Percentiles rank a stretch among this genome's conserved stretches.
These are phyloP conservation scores for Dryomyza anilis DNA, from an alignment of 2,888 invertebrate genomes.

Conservation along the genomic window DNA sequence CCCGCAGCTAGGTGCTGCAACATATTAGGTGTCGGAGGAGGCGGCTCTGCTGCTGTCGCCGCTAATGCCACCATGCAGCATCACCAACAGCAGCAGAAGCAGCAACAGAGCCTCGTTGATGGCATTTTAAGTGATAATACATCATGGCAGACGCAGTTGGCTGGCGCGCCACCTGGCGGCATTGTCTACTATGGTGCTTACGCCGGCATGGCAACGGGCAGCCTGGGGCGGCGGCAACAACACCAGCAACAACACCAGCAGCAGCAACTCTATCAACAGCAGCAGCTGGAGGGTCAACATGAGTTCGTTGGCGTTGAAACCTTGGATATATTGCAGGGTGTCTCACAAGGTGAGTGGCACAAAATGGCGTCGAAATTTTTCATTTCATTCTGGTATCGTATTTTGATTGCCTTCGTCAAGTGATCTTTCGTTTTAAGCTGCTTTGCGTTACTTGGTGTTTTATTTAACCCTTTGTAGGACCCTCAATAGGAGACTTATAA, in stretches of 20 bases:
- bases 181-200: slow-evolving; percentile 50
- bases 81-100: neutral
- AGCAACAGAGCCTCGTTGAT: neutral
- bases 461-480: too few relatives aligned
- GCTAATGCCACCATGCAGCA: slow-evolving; percentile 13
- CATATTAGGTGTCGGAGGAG: slow-evolving; percentile 44
- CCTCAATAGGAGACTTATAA: too few relatives aligned
- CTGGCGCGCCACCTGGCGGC: slow-evolving; percentile 20
- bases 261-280: slow-evolving; percentile 27
- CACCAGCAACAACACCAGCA: slow-evolving; percentile 37
- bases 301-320: slow-evolving; percentile 59
- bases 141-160: slow-evolving; percentile 17
- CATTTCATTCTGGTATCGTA: too few relatives aligned
- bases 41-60: neutral
- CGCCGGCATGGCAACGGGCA: slow-evolving; percentile 47
- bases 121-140: slow-evolving; percentile 9
- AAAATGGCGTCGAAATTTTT: too few relatives aligned
- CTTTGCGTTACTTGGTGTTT: too few relatives aligned
- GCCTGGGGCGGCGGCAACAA: slow-evolving; percentile 43
- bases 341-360: slow-evolving; percentile 54
- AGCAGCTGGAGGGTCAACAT: slow-evolving; percentile 37
- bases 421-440: too few relatives aligned
- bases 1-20: slow-evolving; percentile 57
- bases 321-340: slow-evolving; percentile 60
- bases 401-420: too few relatives aligned